A percentile compares a stretch with the other conserved stretches of the same genome.
These are phyloP conservation scores for Phrynocephalus guinanensis DNA, from an alignment of 2,797 vertebrate genomes.

Conservation along the genomic window DNA sequence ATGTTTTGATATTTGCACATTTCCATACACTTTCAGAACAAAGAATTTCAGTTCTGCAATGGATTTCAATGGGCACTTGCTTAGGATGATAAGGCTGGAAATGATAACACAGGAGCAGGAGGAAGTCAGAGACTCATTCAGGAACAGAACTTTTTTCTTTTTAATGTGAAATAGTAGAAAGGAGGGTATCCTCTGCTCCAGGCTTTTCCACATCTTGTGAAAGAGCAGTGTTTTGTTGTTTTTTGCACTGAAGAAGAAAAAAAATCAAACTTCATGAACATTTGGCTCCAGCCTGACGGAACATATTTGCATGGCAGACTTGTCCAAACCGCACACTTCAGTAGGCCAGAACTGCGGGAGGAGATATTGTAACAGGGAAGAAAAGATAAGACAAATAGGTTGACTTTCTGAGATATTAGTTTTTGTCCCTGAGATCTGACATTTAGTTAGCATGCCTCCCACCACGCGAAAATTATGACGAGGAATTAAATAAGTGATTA, in stretches of 20 bases:
- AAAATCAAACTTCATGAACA: neutral
- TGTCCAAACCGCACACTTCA: constrained; percentile 1
- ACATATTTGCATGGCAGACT: neutral
- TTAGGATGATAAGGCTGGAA: neutral
- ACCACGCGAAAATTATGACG: constrained; percentile 69
- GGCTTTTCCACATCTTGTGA: neutral
- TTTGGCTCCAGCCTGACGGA: neutral
- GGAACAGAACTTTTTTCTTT: neutral
- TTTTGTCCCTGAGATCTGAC: constrained; percentile 48
- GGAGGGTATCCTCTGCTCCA: neutral
- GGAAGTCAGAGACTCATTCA: neutral
- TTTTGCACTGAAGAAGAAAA: neutral
- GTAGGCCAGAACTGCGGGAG: neutral
- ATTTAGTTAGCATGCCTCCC: constrained; percentile 69
- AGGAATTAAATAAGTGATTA: constrained; percentile 76
- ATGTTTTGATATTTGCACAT: neutral
- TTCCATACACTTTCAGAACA: neutral
- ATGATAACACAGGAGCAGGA: neutral
- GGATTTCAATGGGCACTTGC: neutral
- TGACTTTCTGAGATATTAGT: constrained; percentile 10
- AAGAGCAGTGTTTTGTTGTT: neutral
- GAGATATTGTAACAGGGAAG: neutral
- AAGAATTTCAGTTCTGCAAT: neutral
- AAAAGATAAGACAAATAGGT: constrained; percentile 6
- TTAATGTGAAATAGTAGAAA: neutral